These are phyloP conservation scores for Conus ventricosus DNA, from an alignment of 1,140 invertebrate species.

Conservation along the genomic window DNA sequence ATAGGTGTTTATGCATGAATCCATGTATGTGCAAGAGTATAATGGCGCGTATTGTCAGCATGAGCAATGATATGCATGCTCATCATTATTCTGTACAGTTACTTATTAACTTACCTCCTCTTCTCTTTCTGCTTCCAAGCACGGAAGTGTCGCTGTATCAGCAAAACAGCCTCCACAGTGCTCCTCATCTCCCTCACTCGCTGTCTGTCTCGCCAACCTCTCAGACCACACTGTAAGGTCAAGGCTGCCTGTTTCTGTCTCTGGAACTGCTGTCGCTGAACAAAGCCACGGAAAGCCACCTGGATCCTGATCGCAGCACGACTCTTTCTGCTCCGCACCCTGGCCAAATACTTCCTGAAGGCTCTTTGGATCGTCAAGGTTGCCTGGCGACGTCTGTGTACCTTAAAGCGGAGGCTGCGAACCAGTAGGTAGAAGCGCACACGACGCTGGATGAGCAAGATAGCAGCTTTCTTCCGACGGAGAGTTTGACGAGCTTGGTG, in stretches of 20 bases:
- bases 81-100: too few relatives aligned
- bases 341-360: conserved; percentile 1
- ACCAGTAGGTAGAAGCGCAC: conserved; percentile 40
- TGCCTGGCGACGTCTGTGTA: conserved; percentile 4
- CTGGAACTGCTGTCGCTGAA: conserved; percentile 23
- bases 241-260: conserved; percentile 35
- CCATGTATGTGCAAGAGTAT: too few relatives aligned
- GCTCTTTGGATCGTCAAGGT: conserved; percentile 38
- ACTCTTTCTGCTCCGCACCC: not conserved
- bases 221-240: conserved; percentile 39
- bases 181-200: conserved; percentile 17
- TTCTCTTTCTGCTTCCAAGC: conserved; percentile 20
- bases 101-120: conserved; percentile 26
- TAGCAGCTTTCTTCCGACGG: conserved; percentile 43
- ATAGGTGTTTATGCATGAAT: too few relatives aligned
- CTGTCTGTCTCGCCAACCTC: conserved; percentile 42
- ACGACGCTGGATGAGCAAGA: conserved; percentile 51
- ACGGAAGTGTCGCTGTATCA: conserved; percentile 55
- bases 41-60: too few relatives aligned
- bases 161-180: conserved; percentile 33
- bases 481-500: not conserved
- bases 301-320: conserved; percentile 45
- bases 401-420: not conserved
- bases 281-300: conserved; percentile 26
- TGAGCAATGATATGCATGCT: too few relatives aligned